Base-by-base conservation (phyloP, 2,113 vertebrate species). In the Donacobius atricapilla region DNA sequence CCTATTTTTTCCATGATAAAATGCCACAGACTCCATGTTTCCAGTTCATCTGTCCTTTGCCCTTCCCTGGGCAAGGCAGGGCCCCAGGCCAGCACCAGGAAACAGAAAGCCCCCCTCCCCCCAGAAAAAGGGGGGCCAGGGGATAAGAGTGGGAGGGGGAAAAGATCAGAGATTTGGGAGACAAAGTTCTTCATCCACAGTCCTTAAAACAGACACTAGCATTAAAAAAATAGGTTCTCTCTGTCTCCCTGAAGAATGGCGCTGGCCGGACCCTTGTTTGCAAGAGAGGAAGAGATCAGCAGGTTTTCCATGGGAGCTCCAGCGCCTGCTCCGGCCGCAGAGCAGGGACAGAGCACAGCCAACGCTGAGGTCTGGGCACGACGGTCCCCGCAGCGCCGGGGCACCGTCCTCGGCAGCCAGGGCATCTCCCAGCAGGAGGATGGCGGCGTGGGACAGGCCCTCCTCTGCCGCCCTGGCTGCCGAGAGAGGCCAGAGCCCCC, bases 241-340 rank as follows among this genome's bases (percentile, higher is more conserved):
- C 51, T 51, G 77, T 76, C 47, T 65, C 63, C 73, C 81, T 63
- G 69, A 66, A 89, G 54, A 75, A 19, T 0, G 4, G 66, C 4
- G 28, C 60, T 72, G 85, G 54, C 48, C 61, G 80, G 70, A 45
- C 39, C 81, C 71, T 68, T 17, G 83, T 73, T 72, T 7, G 56
- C 83, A 70, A 90, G 75, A 80, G 61, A 73, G 44, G 92, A 77
- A 57, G 81, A 69, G 75, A 77, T 95, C 94, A 96, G 94, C 94
- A 94, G 95, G 95, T 88, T 95, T 93, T 76, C 68, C 21, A 11
- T 33, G 70, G 63, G 28, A 39, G 47, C 47, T 75, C 48, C 69
- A 15, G 71, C 0, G 7, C 20, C 31, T 1, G 21, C 22, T 47
- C 7, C 1, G 0, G 57, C 79, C 37, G 25, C 13, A 35, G 2